Percentiles rank a stretch among this genome's conserved stretches.
Evolutionary conservation across 2,113 vertebrate genomes (phyloP).

Genomic region (Lutjanus erythropterus): DNA sequence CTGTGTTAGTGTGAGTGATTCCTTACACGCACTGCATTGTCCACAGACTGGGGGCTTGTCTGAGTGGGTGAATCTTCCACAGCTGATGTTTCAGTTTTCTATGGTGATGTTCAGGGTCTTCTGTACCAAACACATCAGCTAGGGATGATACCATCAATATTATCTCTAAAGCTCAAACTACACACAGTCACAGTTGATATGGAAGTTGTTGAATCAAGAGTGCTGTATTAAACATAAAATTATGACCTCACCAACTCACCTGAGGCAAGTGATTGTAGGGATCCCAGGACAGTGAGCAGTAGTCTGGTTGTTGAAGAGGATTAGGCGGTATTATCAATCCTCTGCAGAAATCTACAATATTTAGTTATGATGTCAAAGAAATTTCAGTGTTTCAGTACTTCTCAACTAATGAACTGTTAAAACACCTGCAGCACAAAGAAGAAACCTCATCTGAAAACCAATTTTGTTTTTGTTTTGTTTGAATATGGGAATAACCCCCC

Average conservation of each 20-base stretch:
- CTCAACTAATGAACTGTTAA: not conserved
- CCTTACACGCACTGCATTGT: constrained; percentile 51
- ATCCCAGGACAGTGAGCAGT: not conserved
- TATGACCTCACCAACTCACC: not conserved
- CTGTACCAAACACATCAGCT: not conserved
- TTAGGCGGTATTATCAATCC: not conserved
- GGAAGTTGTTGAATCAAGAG: not conserved
- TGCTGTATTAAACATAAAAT: not conserved
- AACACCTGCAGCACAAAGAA: not conserved
- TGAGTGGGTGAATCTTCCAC: constrained; percentile 27
- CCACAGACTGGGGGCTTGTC: constrained; percentile 39
- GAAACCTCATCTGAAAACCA: not conserved
- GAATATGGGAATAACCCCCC: not conserved
- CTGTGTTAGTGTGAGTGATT: constrained; percentile 57
- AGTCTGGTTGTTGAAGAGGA: not conserved
- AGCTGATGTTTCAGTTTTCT: constrained; percentile 45
- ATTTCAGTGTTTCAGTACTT: not conserved
- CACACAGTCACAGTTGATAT: not conserved
- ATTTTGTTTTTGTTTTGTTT: not conserved
- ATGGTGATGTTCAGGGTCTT: not conserved
- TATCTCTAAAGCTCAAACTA: too few species aligned
- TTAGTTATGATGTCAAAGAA: not conserved
- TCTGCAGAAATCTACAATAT: not conserved
- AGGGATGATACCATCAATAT: constrained; percentile 16
- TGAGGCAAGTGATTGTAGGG: not conserved